Conservation (phyloP, 2,888 invertebrate genomes). For the Callosobruchus maculatus region DNA sequence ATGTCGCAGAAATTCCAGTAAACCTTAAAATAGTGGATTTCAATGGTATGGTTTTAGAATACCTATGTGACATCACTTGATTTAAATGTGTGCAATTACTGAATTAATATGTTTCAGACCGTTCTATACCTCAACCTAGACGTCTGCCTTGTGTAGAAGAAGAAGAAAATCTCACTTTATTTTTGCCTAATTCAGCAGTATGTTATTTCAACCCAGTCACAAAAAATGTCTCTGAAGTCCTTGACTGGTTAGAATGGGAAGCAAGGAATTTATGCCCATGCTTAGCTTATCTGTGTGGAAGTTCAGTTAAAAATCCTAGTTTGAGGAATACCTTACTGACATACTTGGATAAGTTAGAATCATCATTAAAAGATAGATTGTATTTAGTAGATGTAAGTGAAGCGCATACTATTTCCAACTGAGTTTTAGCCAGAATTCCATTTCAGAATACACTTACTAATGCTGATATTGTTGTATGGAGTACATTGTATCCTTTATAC, state of each 20-base stretch:
- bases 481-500: slow-evolving; percentile 64
- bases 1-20: slow-evolving; percentile 59
- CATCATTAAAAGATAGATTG: slow-evolving; percentile 38
- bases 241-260: slow-evolving; percentile 66
- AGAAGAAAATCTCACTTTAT: slow-evolving; percentile 60
- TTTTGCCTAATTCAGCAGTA: slow-evolving; percentile 69
- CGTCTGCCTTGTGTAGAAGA: slow-evolving; percentile 65
- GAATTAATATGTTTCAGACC: slow-evolving; percentile 43
- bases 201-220: slow-evolving; percentile 57
- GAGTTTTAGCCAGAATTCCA: slow-evolving; percentile 1
- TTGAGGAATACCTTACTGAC: slow-evolving; percentile 56
- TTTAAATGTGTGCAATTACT: slow-evolving; percentile 2
- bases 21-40: slow-evolving; percentile 57
- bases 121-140: slow-evolving; percentile 53
- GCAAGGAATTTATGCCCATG: slow-evolving; percentile 58
- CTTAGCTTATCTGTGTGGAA: slow-evolving; percentile 52
- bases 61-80: not conserved
- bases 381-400: slow-evolving; percentile 56
- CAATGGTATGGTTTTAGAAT: slow-evolving; percentile 40
- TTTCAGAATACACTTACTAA: slow-evolving; percentile 60
- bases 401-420: not conserved
- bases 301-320: slow-evolving; percentile 53
- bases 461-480: slow-evolving; percentile 72
- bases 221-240: slow-evolving; percentile 43
- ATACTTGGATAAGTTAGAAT: slow-evolving; percentile 58